Conservation (phyloP, 1,140 invertebrate species). For the Drosophila pseudoobscura region DNA sequence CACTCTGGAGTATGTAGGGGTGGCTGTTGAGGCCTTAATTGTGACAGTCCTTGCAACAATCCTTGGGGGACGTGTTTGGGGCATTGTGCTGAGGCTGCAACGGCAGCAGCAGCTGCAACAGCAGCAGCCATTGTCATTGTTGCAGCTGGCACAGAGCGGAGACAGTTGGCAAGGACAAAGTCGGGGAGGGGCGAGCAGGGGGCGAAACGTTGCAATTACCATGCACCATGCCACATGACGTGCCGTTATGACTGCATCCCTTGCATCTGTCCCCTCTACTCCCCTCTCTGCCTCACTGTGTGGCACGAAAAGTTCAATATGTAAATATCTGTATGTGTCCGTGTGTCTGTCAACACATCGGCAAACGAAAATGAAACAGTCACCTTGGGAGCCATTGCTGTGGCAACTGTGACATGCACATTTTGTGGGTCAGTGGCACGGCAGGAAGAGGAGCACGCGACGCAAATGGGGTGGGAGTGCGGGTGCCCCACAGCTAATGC, state of each 20-base stretch:
- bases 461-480: background rate
- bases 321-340: conserved; percentile 31
- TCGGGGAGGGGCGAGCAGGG: background rate
- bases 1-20: conserved; percentile 1
- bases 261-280: conserved; percentile 8
- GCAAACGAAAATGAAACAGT: conserved; percentile 76
- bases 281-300: conserved; percentile 24
- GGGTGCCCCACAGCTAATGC: conserved; percentile 35
- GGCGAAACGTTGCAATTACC: conserved; percentile 76
- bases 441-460: background rate
- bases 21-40: conserved; percentile 21
- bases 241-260: conserved; percentile 18
- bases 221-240: conserved; percentile 60
- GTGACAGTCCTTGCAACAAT: conserved; percentile 42
- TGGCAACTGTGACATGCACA: conserved; percentile 67
- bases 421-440: conserved; percentile 68
- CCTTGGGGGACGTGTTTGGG: conserved; percentile 52
- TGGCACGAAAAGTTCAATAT: conserved; percentile 45
- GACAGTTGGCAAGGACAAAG: conserved; percentile 52
- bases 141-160: conserved; percentile 56
- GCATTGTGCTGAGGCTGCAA: conserved; percentile 47
- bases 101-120: conserved; percentile 21
- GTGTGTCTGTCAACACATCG: conserved; percentile 71
- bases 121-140: conserved; percentile 37
- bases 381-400: conserved; percentile 76